Conservation (phyloP, 1,140 invertebrate species). For the Calosoma granatense region DNA sequence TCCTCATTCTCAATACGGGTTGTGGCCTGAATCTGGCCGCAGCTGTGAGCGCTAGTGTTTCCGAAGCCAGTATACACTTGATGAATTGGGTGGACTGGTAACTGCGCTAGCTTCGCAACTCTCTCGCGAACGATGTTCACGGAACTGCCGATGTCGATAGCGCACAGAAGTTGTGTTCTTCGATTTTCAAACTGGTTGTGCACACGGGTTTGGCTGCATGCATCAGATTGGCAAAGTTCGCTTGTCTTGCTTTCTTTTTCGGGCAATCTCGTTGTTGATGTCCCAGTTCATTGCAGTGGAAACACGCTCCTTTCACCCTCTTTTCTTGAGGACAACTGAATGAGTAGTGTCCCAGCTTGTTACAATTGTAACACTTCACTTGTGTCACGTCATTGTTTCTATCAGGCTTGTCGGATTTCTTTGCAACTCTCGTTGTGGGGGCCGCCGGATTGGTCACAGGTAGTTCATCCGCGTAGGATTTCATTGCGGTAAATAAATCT, state of each 20-base stretch:
- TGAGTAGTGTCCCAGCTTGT: not conserved
- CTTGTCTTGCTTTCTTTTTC: not conserved
- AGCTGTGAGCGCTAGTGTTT: not conserved
- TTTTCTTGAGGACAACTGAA: not conserved
- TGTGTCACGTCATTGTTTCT: not conserved
- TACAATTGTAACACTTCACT: not conserved
- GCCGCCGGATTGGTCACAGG: not conserved
- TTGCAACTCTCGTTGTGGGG: not conserved
- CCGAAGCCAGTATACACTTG: not conserved
- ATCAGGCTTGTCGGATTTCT: not conserved
- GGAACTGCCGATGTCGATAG: not conserved
- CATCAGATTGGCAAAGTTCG: not conserved
- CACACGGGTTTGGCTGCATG: not conserved
- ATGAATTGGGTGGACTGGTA: not conserved
- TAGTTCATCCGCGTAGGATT: not conserved
- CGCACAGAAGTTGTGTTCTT: not conserved
- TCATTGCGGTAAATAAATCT: not conserved
- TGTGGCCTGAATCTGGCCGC: not conserved
- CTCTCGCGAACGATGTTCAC: not conserved
- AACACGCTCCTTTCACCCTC: not conserved
- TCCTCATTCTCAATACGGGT: not conserved
- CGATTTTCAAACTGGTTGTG: not conserved
- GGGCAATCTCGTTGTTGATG: not conserved
- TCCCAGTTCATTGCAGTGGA: not conserved
- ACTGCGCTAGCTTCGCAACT: too few relatives aligned